Conservation (phyloP, 64 coral and sea anemone species). For the Montipora sp. region DNA sequence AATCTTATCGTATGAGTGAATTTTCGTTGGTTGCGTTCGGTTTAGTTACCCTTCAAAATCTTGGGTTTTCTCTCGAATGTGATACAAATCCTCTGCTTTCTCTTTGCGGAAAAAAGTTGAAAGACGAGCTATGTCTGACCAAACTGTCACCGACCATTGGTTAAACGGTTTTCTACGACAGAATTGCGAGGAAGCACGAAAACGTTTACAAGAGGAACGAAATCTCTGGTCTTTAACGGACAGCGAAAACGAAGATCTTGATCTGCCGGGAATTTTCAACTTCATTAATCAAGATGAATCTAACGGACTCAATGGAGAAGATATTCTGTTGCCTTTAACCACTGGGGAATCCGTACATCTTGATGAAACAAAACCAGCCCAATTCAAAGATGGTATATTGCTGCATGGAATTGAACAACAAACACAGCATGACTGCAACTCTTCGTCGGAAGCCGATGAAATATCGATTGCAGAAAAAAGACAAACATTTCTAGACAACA, state of each 20-base stretch:
- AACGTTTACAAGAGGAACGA: constrained; percentile 23
- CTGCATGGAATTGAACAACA: not conserved
- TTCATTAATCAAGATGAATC: constrained; percentile 10
- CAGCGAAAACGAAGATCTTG: constrained; percentile 19
- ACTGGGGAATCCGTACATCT: not conserved
- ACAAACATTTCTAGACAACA: not conserved
- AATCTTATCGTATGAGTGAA: not conserved
- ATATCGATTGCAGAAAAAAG: not conserved
- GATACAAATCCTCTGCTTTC: too few relatives aligned
- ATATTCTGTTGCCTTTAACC: not conserved
- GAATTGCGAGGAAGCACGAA: constrained; percentile 28
- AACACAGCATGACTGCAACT: not conserved
- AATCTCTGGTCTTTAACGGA: constrained; percentile 2
- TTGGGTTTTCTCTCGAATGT: not conserved
- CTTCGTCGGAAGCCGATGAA: not conserved
- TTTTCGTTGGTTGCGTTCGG: not conserved
- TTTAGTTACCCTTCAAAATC: not conserved
- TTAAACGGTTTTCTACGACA: constrained; percentile 32
- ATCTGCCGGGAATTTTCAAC: constrained; percentile 29
- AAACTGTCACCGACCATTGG: not conserved
- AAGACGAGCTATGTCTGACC: not conserved
- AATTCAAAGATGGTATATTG: not conserved
- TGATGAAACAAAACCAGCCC: not conserved
- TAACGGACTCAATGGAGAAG: not conserved
- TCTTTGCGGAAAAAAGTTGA: too few relatives aligned